Evolutionary conservation across 2,888 invertebrate genomes (phyloP).

Genomic region (Meghimatium bilineatum): DNA sequence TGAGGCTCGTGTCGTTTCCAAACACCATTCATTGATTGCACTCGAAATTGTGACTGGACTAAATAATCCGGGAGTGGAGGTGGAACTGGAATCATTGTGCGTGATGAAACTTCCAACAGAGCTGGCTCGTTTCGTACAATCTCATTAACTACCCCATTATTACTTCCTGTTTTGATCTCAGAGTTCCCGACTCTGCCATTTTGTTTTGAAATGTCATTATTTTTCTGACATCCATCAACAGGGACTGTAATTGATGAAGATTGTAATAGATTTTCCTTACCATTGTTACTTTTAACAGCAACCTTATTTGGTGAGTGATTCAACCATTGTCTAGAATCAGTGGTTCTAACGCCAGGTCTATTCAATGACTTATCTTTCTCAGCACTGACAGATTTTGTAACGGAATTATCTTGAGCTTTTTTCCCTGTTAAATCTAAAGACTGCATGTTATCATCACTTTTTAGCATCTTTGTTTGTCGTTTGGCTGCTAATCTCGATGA

Average conservation of each 20-base stretch:
- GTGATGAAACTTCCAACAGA: neutral
- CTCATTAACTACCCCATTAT: neutral
- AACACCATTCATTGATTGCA: neutral
- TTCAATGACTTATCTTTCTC: neutral
- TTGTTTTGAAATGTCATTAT: neutral
- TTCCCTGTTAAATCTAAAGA: neutral
- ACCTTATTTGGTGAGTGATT: neutral
- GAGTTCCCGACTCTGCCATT: neutral
- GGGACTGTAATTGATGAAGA: neutral
- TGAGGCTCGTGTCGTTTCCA: neutral
- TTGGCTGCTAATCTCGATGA: constrained; percentile 15
- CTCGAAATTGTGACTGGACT: neutral
- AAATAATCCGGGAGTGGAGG: constrained; percentile 54
- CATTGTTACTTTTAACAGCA: neutral
- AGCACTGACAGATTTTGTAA: too few species aligned
- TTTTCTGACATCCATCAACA: neutral
- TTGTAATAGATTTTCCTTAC: neutral
- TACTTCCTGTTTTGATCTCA: neutral
- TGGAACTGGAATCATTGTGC: constrained; percentile 49
- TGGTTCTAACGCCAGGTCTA: neutral
- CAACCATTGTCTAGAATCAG: neutral
- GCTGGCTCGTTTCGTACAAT: neutral
- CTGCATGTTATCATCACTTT: neutral
- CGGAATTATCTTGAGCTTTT: neutral
- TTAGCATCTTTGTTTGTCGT: neutral